Evolutionary conservation across 2,113 vertebrate species (phyloP), one percentile per base, ranked within the genome.

Genomic region (Acinonyx jubatus): DNA sequence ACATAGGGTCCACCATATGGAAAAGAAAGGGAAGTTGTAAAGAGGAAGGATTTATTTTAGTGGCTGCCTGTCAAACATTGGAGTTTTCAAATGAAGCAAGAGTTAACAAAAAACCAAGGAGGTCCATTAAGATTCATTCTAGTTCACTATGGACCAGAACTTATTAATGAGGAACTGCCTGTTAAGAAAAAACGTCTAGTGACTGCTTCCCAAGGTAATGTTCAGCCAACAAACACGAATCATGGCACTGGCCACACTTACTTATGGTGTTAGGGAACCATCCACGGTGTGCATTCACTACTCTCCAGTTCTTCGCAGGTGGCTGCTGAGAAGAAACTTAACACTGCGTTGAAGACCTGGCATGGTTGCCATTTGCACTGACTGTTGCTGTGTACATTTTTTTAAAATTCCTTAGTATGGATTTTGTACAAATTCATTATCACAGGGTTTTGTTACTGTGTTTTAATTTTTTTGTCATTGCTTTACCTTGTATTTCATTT

Each of bases 381-480:
- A 66, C 95, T 48, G 79, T 68, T 25, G 12, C 73, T 84, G 0
- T 27, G 29, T 1, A 7, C 16, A 23, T 31, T 38, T 57, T 65
- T 68, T 83, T 14, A 45, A 2, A 74, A 33, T 29, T 90, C 57
- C 79, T 79, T 52, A n/a, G 36, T 50, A 0, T 74, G 10, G 33
- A 81, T 97, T n/a, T 90, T 84, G 88, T 97, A 96, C 21, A 50
- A 92, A 73, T 61, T 88, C 38, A 78, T 65, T 65, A 9, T 94
- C 29, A 68, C 36, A 65, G 66, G 45, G 25, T 96, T 55, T 63
- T 76, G 33, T 83, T 94, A 18, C 23, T 93, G 12, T 76, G 63
- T n/a, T 91, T 1, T 87, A 21, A 69, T 76, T 45, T 57, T 66
- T 4, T 13, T 89, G 31, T 80, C 90, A 3, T 12, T 69, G 50